Conservation (phyloP, 2,797 vertebrate genomes). For the Pseudomugil gertrudae region DNA sequence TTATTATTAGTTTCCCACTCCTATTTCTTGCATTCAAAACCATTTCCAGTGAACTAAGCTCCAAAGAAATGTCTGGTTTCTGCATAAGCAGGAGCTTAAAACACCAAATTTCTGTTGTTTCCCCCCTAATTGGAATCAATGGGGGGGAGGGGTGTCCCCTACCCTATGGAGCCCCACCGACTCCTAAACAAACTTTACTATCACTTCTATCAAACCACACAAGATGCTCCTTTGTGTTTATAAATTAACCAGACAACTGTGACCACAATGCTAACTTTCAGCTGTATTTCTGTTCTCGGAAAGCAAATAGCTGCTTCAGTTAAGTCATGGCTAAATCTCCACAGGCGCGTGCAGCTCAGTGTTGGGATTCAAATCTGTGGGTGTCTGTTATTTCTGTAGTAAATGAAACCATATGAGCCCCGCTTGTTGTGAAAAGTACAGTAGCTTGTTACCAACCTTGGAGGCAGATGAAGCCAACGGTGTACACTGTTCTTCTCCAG, state of each 20-base stretch:
- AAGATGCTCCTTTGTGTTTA: background rate
- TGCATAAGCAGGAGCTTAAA: background rate
- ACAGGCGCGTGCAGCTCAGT: constrained; percentile 42
- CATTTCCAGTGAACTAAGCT: too few species aligned
- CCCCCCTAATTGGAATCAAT: constrained; percentile 1
- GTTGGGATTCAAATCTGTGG: constrained; percentile 4
- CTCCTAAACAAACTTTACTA: constrained; percentile 27
- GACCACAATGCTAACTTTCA: background rate
- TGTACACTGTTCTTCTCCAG: constrained; percentile 40
- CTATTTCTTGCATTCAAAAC: too few species aligned
- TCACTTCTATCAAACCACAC: background rate
- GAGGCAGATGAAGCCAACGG: constrained; percentile 65
- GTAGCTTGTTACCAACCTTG: constrained; percentile 69
- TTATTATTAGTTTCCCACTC: too few species aligned
- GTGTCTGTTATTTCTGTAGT: background rate
- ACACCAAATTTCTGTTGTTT: constrained; percentile 9
- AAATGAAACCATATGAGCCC: too few species aligned
- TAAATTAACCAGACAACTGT: background rate
- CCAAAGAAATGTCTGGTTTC: background rate
- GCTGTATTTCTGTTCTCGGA: background rate
- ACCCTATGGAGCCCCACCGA: background rate
- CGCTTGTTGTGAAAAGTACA: background rate
- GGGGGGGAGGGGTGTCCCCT: constrained; percentile 37
- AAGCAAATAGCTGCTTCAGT: background rate
- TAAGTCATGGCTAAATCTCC: background rate